These are phyloP conservation scores for Erpobdella octoculata DNA, from an alignment of 2,888 invertebrate species.

Conservation along the genomic window DNA sequence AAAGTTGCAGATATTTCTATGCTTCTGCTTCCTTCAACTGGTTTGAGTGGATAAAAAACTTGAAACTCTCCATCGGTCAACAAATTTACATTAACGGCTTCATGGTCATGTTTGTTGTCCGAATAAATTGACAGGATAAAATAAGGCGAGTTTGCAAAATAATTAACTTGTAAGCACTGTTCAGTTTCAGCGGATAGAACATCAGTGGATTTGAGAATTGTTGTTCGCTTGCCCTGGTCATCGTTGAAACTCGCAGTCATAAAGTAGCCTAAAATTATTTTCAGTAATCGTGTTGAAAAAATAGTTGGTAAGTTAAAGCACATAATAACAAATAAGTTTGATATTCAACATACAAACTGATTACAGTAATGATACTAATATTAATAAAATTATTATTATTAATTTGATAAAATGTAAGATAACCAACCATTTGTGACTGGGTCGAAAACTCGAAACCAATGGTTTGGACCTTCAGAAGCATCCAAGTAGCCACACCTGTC, in stretches of 20 bases:
- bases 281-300: no score
- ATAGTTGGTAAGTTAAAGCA: no score
- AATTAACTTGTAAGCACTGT: constrained; percentile 15
- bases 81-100: background rate
- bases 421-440: background rate
- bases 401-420: background rate
- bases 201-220: constrained; percentile 10
- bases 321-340: no score
- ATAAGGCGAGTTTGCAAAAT: constrained; percentile 1
- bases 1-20: background rate
- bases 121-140: constrained; percentile 4
- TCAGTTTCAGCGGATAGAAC: background rate
- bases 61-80: background rate
- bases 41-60: constrained; percentile 5
- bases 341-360: background rate
- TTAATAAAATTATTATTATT: background rate
- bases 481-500: constrained; percentile 30
- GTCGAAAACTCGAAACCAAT: constrained; percentile 20
- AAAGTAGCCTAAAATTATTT: constrained; percentile 19
- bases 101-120: background rate
- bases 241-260: constrained; percentile 16
- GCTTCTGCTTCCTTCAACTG: background rate
- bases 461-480: background rate
- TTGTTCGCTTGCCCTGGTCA: background rate
- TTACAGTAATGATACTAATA: constrained; percentile 14